phyloP scores from a whole-genome alignment of 1,140 invertebrate genomes.

The Meloidogyne floridensis region DNA sequence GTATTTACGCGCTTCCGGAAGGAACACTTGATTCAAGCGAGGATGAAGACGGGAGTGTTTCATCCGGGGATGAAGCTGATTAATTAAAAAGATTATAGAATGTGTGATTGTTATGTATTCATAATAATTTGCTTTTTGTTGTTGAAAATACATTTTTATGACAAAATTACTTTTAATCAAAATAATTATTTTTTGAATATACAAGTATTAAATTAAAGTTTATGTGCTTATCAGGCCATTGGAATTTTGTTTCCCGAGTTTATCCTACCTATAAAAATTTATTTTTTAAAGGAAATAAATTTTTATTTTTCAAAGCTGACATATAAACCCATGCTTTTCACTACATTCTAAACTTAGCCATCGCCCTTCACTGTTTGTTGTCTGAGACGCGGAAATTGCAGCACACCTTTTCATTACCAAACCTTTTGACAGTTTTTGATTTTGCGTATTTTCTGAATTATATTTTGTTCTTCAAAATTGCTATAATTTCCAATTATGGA shows the following conservation, averaged over 20 bases:
- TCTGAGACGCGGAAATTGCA: constrained; percentile 29
- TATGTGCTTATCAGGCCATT: neutral
- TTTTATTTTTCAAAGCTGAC: constrained; percentile 28
- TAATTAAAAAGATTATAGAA: constrained; percentile 15
- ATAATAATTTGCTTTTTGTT: neutral
- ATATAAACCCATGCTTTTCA: constrained; percentile 37
- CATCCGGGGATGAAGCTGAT: constrained; percentile 45
- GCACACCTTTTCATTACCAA: constrained; percentile 20
- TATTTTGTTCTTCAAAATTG: constrained; percentile 23
- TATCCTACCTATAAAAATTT: too few species aligned
- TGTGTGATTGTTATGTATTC: neutral
- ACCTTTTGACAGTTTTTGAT: neutral
- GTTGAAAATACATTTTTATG: neutral
- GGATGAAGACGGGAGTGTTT: constrained; percentile 39
- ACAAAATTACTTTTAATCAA: neutral
- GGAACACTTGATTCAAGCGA: constrained; percentile 61
- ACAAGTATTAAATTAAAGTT: too few species aligned
- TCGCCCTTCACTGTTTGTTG: neutral
- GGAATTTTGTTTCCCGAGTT: neutral
- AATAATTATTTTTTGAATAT: too few species aligned
- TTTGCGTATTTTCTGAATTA: neutral
- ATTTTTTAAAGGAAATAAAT: too few species aligned
- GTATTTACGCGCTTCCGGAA: constrained; percentile 60
- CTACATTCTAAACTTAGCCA: constrained; percentile 30
- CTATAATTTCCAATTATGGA: constrained; percentile 14